These are phyloP conservation scores for Phycodurus eques DNA, from an alignment of 2,113 vertebrate species.

Conservation along the genomic window DNA sequence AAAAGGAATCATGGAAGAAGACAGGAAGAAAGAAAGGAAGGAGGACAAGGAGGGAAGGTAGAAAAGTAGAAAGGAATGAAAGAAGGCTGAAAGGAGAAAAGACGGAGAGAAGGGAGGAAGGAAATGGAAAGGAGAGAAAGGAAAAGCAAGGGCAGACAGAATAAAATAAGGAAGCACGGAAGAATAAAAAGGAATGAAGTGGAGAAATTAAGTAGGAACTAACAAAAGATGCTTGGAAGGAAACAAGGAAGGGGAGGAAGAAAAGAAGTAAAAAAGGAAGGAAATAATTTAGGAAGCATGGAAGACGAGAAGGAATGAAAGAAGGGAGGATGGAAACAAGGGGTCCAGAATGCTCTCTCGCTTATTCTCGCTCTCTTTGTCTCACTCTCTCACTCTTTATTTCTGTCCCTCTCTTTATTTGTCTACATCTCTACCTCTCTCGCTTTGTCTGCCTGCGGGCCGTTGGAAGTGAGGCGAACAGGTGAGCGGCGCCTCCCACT, in stretches of 20 bases:
- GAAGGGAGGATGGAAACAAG: not conserved
- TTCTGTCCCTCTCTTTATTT: not conserved
- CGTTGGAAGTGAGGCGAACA: slow-evolving; percentile 64
- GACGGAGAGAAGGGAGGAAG: not conserved
- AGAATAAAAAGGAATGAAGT: not conserved
- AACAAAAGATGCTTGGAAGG: not conserved
- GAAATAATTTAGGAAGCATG: too few species aligned
- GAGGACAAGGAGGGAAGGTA: not conserved
- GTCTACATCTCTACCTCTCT: not conserved
- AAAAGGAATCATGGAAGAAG: not conserved
- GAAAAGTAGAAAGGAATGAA: not conserved
- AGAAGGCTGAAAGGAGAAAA: not conserved
- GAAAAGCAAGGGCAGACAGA: not conserved
- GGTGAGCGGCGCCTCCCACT: slow-evolving; percentile 62
- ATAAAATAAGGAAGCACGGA: not conserved
- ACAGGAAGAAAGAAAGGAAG: not conserved
- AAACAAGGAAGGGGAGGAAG: not conserved
- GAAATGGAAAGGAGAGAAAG: too few species aligned
- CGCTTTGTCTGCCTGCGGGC: slow-evolving; percentile 45
- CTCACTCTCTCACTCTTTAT: not conserved
- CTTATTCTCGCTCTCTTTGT: not conserved
- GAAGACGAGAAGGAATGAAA: not conserved
- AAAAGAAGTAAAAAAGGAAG: not conserved
- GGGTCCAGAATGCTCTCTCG: not conserved
- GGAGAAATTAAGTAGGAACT: not conserved